A percentile compares a stretch with the other conserved stretches of the same genome.
phyloP scores from a whole-genome alignment of 2,888 invertebrate species.

The Agriopis leucophaearia region DNA sequence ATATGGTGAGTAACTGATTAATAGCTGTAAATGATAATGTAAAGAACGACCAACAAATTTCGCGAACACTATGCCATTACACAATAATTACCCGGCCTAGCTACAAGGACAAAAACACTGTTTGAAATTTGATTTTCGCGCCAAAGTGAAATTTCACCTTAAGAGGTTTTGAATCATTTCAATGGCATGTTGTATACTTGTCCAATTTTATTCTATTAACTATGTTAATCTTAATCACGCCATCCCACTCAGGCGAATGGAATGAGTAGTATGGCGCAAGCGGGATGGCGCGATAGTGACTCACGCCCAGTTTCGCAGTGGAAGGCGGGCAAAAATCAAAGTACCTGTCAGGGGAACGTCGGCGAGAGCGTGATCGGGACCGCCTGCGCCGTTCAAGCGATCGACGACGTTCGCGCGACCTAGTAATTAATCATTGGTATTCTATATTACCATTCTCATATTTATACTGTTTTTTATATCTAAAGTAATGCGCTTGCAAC shows the following conservation, averaged over 20 bases:
- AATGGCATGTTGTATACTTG: no score
- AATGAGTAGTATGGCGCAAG: not conserved
- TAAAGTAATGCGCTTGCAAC: constrained; percentile 22
- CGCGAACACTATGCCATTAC: no score
- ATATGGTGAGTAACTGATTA: no score
- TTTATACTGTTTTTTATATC: not conserved
- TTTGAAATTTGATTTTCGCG: no score
- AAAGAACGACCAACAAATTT: no score
- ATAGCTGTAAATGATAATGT: no score
- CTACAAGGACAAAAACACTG: no score
- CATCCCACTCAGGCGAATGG: not conserved
- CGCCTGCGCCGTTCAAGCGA: constrained; percentile 82
- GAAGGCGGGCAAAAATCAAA: constrained; percentile 33
- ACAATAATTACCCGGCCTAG: no score
- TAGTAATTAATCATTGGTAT: constrained; percentile 47
- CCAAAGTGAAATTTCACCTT: no score
- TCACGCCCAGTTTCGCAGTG: not conserved
- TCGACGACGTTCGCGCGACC: constrained; percentile 84
- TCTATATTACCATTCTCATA: constrained; percentile 24
- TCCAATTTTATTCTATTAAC: not conserved
- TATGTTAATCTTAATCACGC: not conserved
- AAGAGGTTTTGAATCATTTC: no score
- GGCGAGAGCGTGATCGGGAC: constrained; percentile 79
- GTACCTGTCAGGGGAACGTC: constrained; percentile 83
- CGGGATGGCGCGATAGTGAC: not conserved